Evolutionary conservation across 2,113 vertebrate genomes (phyloP).

Genomic region (Orcinus orca): DNA sequence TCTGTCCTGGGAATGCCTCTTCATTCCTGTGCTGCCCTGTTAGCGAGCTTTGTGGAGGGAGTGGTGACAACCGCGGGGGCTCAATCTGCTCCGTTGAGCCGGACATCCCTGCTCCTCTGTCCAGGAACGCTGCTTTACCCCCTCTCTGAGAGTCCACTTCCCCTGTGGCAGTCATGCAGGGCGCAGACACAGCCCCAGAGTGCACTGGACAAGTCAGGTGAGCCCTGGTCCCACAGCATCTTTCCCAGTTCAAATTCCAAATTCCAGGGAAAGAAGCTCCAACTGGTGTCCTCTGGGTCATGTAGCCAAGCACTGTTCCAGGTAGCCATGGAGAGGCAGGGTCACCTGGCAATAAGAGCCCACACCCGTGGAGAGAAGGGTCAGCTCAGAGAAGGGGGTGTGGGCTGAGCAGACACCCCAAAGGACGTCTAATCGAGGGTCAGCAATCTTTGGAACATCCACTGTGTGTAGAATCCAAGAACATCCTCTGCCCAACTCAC

Average conservation of each 20-base stretch:
- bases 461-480: no score
- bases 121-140: not conserved
- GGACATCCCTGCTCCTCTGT: not conserved
- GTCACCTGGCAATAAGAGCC: not conserved
- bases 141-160: not conserved
- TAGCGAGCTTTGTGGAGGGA: not conserved
- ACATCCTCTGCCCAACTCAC: not conserved
- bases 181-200: not conserved
- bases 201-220: not conserved
- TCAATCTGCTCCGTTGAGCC: not conserved
- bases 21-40: not conserved
- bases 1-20: no score
- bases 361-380: not conserved
- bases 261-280: not conserved
- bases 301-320: not conserved
- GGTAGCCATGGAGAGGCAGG: not conserved
- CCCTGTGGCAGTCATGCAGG: not conserved
- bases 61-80: fast-evolving
- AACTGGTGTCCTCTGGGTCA: not conserved
- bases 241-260: not conserved
- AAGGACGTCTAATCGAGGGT: not conserved
- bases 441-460: not conserved
- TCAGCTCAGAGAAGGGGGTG: not conserved
- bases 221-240: not conserved
- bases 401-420: not conserved